These are phyloP conservation scores for Thripadectes ignobilis DNA, from an alignment of 2,797 vertebrate genomes.

Conservation along the genomic window DNA sequence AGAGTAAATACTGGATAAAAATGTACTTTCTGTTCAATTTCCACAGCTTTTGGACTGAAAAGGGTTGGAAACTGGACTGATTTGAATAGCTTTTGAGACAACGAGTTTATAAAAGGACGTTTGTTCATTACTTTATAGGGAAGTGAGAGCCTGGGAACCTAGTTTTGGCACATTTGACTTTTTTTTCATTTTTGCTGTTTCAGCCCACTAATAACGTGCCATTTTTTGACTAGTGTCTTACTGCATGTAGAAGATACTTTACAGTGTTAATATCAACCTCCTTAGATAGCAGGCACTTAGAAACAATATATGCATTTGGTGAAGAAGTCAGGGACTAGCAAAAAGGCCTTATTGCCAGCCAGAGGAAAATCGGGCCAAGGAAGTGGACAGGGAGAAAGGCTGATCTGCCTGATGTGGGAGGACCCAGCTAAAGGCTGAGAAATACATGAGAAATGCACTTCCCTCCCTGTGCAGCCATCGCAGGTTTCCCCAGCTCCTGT, in stretches of 20 bases:
- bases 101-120: conserved; percentile 30
- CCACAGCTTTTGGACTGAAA: background rate
- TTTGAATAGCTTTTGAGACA: conserved; percentile 39
- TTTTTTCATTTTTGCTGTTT: conserved; percentile 25
- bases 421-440: background rate
- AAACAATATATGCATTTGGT: background rate
- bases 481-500: background rate
- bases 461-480: background rate
- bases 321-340: background rate
- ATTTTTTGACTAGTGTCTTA: background rate
- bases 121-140: conserved; percentile 36
- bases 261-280: background rate
- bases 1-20: background rate
- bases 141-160: conserved; percentile 28
- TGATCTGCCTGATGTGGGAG: background rate
- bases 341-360: background rate
- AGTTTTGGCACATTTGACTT: background rate
- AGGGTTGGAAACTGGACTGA: background rate
- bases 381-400: background rate
- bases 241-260: background rate
- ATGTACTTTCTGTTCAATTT: conserved; percentile 8
- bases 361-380: background rate
- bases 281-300: background rate
- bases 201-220: background rate
- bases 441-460: background rate